Conservation (phyloP, 2,888 invertebrate species). For the Nomada goodeniana region DNA sequence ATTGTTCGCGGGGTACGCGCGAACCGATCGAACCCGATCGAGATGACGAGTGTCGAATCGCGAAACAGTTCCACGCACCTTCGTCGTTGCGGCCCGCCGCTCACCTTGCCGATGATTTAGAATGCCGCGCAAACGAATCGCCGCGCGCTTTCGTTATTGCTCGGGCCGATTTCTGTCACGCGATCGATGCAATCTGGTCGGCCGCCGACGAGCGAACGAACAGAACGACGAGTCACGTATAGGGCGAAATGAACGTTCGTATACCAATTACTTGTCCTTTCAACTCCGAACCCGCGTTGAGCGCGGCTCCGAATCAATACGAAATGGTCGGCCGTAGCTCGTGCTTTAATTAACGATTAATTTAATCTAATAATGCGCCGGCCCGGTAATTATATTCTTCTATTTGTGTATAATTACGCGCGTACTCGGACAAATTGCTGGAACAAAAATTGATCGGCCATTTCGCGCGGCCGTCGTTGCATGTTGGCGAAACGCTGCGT, state of each 20-base stretch:
- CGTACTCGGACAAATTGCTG: conserved; percentile 12
- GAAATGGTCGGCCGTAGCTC: conserved; percentile 41
- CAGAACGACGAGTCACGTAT: conserved; percentile 49
- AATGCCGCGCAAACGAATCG: not conserved
- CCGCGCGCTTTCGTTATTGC: conserved; percentile 21
- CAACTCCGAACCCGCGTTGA: conserved; percentile 51
- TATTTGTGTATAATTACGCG: conserved; percentile 47
- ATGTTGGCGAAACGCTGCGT: not conserved
- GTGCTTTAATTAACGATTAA: conserved; percentile 61
- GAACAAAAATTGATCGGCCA: conserved; percentile 10
- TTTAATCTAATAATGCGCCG: conserved; percentile 54
- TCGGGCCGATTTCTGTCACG: conserved; percentile 39
- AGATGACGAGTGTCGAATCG: not conserved
- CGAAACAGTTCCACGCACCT: not conserved
- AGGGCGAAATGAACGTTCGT: conserved; percentile 52
- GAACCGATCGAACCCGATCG: not conserved
- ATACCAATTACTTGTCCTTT: conserved; percentile 63
- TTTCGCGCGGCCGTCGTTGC: not conserved
- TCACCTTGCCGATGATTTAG: conserved; percentile 3
- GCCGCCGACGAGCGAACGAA: conserved; percentile 53
- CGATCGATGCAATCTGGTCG: conserved; percentile 27
- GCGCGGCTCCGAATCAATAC: conserved; percentile 56
- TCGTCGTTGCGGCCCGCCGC: not conserved
- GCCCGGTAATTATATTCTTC: conserved; percentile 47
- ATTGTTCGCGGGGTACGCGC: not conserved